These are phyloP conservation scores for Hydrotaea cyrtoneurina DNA, from an alignment of 2,888 invertebrate species.

Conservation along the genomic window DNA sequence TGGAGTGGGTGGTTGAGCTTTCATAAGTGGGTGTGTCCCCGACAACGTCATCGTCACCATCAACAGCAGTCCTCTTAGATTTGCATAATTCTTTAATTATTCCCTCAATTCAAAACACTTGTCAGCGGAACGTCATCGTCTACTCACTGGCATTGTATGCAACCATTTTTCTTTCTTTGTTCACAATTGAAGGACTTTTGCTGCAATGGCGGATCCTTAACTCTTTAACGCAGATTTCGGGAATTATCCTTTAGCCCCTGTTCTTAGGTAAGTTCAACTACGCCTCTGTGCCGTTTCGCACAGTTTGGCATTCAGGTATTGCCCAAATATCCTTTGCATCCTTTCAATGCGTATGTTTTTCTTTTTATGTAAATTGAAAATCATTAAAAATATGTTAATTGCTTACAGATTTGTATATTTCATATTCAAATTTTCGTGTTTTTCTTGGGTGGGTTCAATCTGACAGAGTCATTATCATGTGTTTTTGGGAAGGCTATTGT, in stretches of 20 bases:
- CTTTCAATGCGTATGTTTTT: slow-evolving; percentile 41
- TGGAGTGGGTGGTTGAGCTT: slow-evolving; percentile 14
- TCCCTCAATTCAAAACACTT: slow-evolving; percentile 73
- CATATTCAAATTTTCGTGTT: background rate
- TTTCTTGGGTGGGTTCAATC: background rate
- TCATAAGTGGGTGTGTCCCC: slow-evolving; percentile 64
- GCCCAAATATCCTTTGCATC: background rate
- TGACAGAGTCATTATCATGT: no score
- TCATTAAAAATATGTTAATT: slow-evolving; percentile 69
- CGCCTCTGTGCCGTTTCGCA: background rate
- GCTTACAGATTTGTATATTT: slow-evolving; percentile 50
- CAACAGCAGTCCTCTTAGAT: slow-evolving; percentile 73
- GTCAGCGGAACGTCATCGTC: background rate
- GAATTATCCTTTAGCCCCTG: background rate
- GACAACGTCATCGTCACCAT: background rate
- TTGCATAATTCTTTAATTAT: slow-evolving; percentile 81
- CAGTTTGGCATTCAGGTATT: background rate
- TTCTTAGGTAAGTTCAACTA: background rate
- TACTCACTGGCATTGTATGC: no score
- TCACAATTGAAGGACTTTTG: slow-evolving; percentile 45
- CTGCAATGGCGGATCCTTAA: background rate
- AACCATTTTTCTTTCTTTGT: background rate
- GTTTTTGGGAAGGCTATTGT: no score
- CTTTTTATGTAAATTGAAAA: slow-evolving; percentile 57
- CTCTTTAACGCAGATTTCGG: background rate